A percentile compares a stretch with the other conserved stretches of the same genome.
Evolutionary conservation across 2,113 vertebrate species (phyloP).

Genomic region (Serilophus lunatus): DNA sequence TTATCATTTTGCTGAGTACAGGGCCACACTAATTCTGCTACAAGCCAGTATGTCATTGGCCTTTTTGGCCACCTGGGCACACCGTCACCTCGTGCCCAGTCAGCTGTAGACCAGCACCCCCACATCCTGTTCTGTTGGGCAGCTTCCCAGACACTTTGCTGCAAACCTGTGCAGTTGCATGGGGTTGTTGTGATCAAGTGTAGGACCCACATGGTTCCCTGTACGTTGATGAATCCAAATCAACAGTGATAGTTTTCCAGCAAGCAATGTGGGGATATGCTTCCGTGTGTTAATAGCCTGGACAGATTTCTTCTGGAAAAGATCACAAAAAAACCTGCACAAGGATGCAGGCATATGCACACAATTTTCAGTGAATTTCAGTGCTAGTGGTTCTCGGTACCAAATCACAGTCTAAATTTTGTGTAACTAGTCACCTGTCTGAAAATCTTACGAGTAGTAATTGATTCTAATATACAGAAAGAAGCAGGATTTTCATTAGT

Average conservation of each 20-base stretch:
- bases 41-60: not conserved
- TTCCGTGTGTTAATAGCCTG: not conserved
- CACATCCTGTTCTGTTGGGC: not conserved
- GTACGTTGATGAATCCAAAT: not conserved
- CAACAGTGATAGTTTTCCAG: not conserved
- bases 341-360: rapidly evolving
- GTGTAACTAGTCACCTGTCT: not conserved
- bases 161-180: not conserved
- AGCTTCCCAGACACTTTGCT: not conserved
- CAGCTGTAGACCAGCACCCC: not conserved
- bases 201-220: not conserved
- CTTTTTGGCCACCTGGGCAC: not conserved
- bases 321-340: not conserved
- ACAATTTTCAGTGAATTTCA: not conserved
- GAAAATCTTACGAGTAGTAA: not conserved
- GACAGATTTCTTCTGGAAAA: not conserved
- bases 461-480: not conserved
- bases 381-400: not conserved
- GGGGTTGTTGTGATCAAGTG: not conserved
- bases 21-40: not conserved
- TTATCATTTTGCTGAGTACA: not conserved
- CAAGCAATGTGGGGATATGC: not conserved
- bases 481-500: not conserved
- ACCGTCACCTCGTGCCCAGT: not conserved
- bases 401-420: not conserved